Evolutionary conservation across 1,140 invertebrate species (phyloP), one percentile per base, ranked within the genome.

Genomic region (Piezodorus guildinii): DNA sequence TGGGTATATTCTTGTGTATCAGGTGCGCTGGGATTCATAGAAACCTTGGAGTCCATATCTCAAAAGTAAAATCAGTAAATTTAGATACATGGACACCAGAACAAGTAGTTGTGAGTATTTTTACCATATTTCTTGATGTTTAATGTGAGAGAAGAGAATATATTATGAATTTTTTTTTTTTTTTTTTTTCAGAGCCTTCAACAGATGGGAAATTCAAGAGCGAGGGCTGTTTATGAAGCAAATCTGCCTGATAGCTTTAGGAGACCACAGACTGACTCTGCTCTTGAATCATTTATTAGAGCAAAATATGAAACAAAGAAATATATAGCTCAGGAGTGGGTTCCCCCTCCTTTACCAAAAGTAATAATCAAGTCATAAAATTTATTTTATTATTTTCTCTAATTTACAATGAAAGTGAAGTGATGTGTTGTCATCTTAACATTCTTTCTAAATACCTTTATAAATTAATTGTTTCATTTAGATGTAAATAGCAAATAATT

Each of bases 251-350:
- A 98, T 73, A 90, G 85, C 70, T 98, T 96, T 74, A 80, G 92
- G 21, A 81, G 96, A 68, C 95, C 96, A 12, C 94, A 97, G 75
- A 94, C 88, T 64, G 95, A 98, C 73, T 88, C 90, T 60, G 86
- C 90, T 16, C 77, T 98, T 30, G 95, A 98, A 75, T 85, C 85
- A 56, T 99, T 99, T 75, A 94, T 98, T 68, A 80, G 95, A 60
- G 90, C 92, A 46, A 99, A 99, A 78, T 99, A 99, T 77, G 96
- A 98, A 74, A 88, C 94, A 70, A 98, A 96, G 77, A 97, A 96
- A 73, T 98, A 97, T 74, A 91, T 98, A 71, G 95, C 94, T 23
- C 84, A 88, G 69, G 94, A 98, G 78, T 98, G 93, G 93, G 89
- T 96, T 44, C 88, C 86, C 62, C 89, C 89, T 25, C 78, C 87